Conservation (phyloP, 1,140 invertebrate genomes). For the Andricus grossulariae region DNA sequence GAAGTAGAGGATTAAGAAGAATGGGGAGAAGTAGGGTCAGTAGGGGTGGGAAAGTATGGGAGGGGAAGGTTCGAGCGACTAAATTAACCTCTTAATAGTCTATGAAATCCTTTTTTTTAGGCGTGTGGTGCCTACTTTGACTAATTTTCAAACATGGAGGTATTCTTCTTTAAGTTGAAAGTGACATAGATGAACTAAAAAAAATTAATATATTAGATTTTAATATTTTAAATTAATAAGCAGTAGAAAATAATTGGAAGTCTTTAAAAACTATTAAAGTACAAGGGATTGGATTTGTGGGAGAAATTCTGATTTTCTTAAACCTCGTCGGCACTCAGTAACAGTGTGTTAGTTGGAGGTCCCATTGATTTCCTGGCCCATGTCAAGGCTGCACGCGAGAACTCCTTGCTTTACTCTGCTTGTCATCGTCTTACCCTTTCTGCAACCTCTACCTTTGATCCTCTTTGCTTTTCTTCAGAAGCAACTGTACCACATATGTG, state of each 20-base stretch:
- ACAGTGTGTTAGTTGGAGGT: conserved; percentile 68
- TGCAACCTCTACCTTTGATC: conserved; percentile 23
- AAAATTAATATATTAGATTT: background rate
- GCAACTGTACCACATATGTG: background rate
- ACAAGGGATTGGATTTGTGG: background rate
- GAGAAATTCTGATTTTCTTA: conserved; percentile 31
- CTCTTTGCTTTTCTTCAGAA: conserved; percentile 8
- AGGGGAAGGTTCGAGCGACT: too few species aligned
- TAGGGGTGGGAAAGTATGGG: too few species aligned
- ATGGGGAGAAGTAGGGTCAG: too few species aligned
- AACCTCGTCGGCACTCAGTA: conserved; percentile 53
- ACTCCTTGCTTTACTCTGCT: conserved; percentile 54
- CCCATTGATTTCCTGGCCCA: conserved; percentile 74
- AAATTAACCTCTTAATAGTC: too few species aligned
- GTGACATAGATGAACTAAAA: too few species aligned
- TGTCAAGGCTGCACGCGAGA: conserved; percentile 75
- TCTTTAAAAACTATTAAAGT: background rate
- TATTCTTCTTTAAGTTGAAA: too few species aligned
- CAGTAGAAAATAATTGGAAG: background rate
- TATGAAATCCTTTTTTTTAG: too few species aligned
- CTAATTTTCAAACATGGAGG: too few species aligned
- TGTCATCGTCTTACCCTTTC: conserved; percentile 49
- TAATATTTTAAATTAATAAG: background rate
- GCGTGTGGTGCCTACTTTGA: too few species aligned
- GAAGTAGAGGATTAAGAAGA: too few species aligned